These are phyloP conservation scores for Potamilus streckersoni DNA, from an alignment of 1,140 invertebrate genomes.

Conservation along the genomic window DNA sequence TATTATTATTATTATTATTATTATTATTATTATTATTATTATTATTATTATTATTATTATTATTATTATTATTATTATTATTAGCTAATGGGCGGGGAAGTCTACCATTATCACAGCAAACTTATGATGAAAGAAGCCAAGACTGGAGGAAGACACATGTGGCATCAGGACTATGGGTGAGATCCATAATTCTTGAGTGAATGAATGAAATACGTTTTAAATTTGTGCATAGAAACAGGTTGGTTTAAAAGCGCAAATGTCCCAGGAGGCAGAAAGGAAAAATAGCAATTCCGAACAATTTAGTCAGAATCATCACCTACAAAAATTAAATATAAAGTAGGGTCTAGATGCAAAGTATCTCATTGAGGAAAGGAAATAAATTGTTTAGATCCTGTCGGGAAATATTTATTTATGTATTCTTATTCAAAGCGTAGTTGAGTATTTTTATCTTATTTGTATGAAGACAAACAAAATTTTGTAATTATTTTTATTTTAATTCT, in stretches of 20 bases:
- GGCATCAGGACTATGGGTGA: constrained; percentile 32
- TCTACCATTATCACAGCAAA: constrained; percentile 31
- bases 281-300: not conserved
- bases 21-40: too few relatives aligned
- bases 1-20: too few relatives aligned
- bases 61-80: too few relatives aligned
- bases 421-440: too few relatives aligned
- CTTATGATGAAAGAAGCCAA: constrained; percentile 26
- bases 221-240: not conserved
- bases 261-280: not conserved
- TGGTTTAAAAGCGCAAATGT: not conserved
- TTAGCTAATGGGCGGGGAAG: constrained; percentile 23
- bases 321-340: not conserved
- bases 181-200: not conserved
- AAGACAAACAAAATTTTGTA: not conserved
- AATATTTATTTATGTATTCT: too few relatives aligned
- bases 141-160: constrained; percentile 19
- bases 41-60: too few relatives aligned
- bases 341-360: not conserved
- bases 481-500: not conserved
- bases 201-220: not conserved
- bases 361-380: not conserved
- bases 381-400: too few relatives aligned
- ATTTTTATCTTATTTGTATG: too few relatives aligned
- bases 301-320: too few relatives aligned